Base-by-base conservation (phyloP, 2,113 vertebrate species). In the Nothocercus julius region DNA sequence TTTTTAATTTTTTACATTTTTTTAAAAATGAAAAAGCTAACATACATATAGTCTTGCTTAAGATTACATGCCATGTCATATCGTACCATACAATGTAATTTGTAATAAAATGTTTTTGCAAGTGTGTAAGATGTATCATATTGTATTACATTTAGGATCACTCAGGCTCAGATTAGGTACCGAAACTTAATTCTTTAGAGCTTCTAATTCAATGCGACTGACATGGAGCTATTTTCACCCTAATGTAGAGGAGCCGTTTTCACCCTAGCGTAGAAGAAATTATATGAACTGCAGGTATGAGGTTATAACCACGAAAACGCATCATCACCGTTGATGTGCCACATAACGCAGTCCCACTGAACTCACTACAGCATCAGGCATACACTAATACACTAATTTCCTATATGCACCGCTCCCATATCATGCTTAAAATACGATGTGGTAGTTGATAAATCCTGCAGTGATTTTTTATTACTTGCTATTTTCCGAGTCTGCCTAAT, bases 1-100 rank as follows among this genome's bases (percentile, higher is more conserved):
- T 97, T 96, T 97, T 97, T 96, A 97, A 92, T 97, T 97, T 96
- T 97, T 92, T 97, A 97, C 95, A 90, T 96, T 96, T 97, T 95
- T 96, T 96, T 93, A 95, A 92, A 83, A 44, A 91, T 83, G 95
- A 74, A 84, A 89, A 95, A 95, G 90, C 86, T 87, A 59, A 79
- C 74, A 85, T 91, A 21, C 94, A 59, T 92, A 45, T 63, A 91
- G 90, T 95, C 90, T 91, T 27, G 92, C 94, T 95, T 89, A 64
- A 61, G 82, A 28, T 10, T 5, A 13, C 97, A 90, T 82, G 62
- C 30, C 6, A 56, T 91, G 94, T 92, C 87, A 13, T 47, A 68
- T 40, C n/a, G 3, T 85, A 42, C 86, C 95, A 92, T 90, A 59
- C 59, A 2, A 87, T 95, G 96, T 90, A 91, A 89, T 97, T 96